Evolutionary conservation across 2,888 invertebrate species (phyloP).

Genomic region (Ctena decussata): DNA sequence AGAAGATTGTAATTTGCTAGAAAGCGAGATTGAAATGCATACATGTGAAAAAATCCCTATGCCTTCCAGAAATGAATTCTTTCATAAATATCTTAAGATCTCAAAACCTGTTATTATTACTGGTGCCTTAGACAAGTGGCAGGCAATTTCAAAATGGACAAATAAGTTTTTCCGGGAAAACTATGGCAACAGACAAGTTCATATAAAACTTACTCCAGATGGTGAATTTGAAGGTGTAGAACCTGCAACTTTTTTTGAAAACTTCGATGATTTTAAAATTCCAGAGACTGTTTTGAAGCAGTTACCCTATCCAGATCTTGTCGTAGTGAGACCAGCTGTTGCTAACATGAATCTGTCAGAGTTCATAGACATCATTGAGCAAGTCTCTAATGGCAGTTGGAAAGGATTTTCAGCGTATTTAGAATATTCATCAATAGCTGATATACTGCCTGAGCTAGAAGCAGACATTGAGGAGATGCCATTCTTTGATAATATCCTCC

Average conservation of each 20-base stretch:
- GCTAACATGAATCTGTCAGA: conserved; percentile 81
- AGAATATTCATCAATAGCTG: conserved; percentile 84
- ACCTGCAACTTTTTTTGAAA: conserved; percentile 79
- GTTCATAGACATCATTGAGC: conserved; percentile 82
- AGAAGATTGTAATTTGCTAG: conserved; percentile 4
- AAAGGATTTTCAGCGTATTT: conserved; percentile 84
- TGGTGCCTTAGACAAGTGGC: conserved; percentile 77
- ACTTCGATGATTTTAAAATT: conserved; percentile 75
- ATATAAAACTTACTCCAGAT: conserved; percentile 83
- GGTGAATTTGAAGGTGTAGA: conserved; percentile 86
- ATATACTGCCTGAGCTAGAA: conserved; percentile 79
- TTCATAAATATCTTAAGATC: conserved; percentile 78
- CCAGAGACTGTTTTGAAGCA: conserved; percentile 77
- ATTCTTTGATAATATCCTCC: conserved; percentile 75
- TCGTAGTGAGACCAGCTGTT: conserved; percentile 85
- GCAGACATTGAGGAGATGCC: conserved; percentile 79
- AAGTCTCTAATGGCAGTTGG: conserved; percentile 67
- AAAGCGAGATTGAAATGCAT: conserved; percentile 37
- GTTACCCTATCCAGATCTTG: conserved; percentile 82
- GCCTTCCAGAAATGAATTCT: conserved; percentile 74
- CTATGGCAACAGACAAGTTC: conserved; percentile 77
- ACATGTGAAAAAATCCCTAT: conserved; percentile 73
- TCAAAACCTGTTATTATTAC: conserved; percentile 84
- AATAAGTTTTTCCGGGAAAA: conserved; percentile 75
- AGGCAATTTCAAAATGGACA: conserved; percentile 82